Evolutionary conservation across 2,888 invertebrate genomes (phyloP).

Genomic region (Eucriotettix oculatus): DNA sequence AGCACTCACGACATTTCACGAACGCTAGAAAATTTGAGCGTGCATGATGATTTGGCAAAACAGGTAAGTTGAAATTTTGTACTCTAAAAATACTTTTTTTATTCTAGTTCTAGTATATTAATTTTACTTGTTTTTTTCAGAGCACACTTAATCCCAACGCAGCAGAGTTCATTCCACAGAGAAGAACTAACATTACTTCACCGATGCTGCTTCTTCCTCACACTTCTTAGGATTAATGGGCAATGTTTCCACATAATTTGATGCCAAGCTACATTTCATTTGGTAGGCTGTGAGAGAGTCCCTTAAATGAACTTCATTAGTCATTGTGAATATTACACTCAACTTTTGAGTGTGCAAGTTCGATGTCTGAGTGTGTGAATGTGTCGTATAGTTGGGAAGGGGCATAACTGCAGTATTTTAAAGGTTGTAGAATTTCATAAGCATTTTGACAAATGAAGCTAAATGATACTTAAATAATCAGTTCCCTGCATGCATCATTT

Average conservation of each 20-base stretch:
- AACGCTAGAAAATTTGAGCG: conserved; percentile 12
- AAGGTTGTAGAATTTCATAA: not conserved
- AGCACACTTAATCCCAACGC: conserved; percentile 71
- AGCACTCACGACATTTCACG: conserved; percentile 10
- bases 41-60: conserved; percentile 14
- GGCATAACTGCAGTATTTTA: not conserved
- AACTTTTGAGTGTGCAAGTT: not conserved
- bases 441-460: not conserved
- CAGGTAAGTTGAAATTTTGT: conserved; percentile 7
- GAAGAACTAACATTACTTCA: not conserved
- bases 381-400: not conserved
- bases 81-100: not conserved
- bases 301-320: not conserved
- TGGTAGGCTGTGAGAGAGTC: conserved; percentile 10
- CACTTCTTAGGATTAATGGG: conserved; percentile 8
- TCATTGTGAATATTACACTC: not conserved
- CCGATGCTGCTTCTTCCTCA: not conserved
- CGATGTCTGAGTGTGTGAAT: not conserved
- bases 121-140: conserved; percentile 22
- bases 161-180: conserved; percentile 60
- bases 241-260: not conserved
- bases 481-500: not conserved
- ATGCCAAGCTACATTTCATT: conserved; percentile 9
- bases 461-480: not conserved
- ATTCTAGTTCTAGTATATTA: not conserved